A percentile compares a stretch with the other conserved stretches of the same genome.
phyloP scores from a whole-genome alignment of 2,888 invertebrate species.

The Catocala sponsa region DNA sequence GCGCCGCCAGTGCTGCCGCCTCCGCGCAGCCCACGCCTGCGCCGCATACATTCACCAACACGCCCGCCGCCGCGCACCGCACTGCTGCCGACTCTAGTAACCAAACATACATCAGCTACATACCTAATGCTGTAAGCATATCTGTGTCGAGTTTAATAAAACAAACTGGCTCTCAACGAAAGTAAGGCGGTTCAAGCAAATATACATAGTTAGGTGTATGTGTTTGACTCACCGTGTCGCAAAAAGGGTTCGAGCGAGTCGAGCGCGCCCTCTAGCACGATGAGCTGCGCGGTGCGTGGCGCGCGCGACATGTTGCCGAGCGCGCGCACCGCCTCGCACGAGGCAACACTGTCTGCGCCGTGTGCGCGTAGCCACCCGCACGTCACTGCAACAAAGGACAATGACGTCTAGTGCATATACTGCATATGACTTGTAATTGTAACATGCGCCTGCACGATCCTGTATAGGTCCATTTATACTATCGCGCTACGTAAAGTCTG shows the following conservation, averaged over 20 bases:
- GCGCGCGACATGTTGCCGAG: constrained; percentile 94
- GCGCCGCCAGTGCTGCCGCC: constrained; percentile 80
- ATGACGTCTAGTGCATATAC: no score
- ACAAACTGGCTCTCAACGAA: no score
- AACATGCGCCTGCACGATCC: no score
- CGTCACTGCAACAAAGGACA: constrained; percentile 56
- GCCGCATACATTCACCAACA: constrained; percentile 92
- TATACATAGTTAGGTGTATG: not conserved
- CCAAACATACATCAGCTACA: no score
- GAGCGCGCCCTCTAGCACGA: constrained; percentile 91
- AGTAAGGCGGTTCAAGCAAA: no score
- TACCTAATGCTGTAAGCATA: no score
- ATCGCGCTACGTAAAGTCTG: no score
- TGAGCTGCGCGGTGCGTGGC: constrained; percentile 91
- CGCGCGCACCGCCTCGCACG: constrained; percentile 92
- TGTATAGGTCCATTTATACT: no score
- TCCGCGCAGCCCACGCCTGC: constrained; percentile 68
- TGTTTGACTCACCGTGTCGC: constrained; percentile 78
- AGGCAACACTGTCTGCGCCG: constrained; percentile 53
- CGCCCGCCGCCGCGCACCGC: constrained; percentile 93
- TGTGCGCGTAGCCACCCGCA: constrained; percentile 67
- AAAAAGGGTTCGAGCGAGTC: constrained; percentile 88
- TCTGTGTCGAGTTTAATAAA: no score
- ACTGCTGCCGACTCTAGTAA: constrained; percentile 88
- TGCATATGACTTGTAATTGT: no score